Evolutionary conservation across 1,140 invertebrate species (phyloP), one percentile per base, ranked within the genome.

Genomic region (Hydropsyche tenuis): DNA sequence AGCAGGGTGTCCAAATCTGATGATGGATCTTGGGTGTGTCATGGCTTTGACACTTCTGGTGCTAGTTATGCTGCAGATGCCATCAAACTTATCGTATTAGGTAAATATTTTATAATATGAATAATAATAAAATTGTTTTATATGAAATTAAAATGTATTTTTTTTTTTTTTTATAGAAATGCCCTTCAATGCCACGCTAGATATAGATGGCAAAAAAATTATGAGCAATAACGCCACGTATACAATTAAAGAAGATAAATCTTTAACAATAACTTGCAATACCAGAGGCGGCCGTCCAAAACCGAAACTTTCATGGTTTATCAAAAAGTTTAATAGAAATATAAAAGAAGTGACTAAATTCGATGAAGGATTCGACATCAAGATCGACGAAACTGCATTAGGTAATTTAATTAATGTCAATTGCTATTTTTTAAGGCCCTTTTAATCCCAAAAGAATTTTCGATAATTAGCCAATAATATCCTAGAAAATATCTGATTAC

Each of bases 31-130:
- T 77, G 73, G 73, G 71, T 73, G 3, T 77, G 76, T 56, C 51
- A 72, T 22, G 76, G 76, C 1, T 51, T 65, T 20, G 71, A 75
- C 42, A 62, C 18, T 0, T 23, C 46, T 9, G 76, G 76, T 6
- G 53, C 25, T 22, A 70, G 53, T 43, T 66, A 74, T 20, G 53
- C 51, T 9, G 73, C 73, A 0, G 73, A 77, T n/a, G 48, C 65
- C 14, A 70, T 77, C 53, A 74, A 77, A 12, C 70, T 77, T 12
- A 77, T 77, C n/a, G 71, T 77, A 11, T 45, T 77, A 11, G 76
- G 76, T 77, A 16, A 74, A 70, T 69, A 1, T 25, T 5, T 60
- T 60, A 23, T 23, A 25, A 25, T 9, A 60, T 12, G 1, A 20
- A 16, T 56, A 6, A 51, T 51, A 51, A 9, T 16, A 11, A 4